A percentile compares a stretch with the other conserved stretches of the same genome.
These are phyloP conservation scores for Anorthoa munda DNA, from an alignment of 2,888 invertebrate genomes.

Conservation along the genomic window DNA sequence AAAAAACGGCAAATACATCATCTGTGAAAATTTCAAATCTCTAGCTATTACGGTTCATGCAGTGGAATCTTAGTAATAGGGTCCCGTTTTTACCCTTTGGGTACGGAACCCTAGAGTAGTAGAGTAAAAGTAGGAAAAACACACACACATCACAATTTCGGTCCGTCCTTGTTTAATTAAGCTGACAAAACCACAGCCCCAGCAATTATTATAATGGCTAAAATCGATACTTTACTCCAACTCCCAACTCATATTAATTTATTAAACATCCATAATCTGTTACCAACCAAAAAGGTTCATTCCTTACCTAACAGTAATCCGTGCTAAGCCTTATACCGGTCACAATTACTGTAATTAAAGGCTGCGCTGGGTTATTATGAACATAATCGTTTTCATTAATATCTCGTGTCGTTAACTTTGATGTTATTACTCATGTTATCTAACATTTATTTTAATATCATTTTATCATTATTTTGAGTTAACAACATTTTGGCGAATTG, in stretches of 20 bases:
- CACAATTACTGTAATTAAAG: conserved; percentile 5
- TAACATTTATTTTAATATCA: no score
- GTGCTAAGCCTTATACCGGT: background rate
- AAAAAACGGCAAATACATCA: no score
- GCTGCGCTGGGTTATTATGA: background rate
- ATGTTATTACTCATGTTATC: no score
- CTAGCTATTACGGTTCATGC: no score
- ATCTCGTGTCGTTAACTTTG: background rate
- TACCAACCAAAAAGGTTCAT: background rate
- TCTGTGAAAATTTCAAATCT: no score
- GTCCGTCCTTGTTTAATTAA: background rate
- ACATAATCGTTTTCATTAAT: background rate
- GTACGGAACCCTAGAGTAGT: no score
- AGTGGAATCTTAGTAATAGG: no score
- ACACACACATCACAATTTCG: no score
- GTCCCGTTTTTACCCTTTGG: no score
- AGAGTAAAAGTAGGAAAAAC: no score
- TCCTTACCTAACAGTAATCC: background rate
- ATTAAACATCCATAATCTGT: background rate
- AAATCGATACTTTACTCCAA: background rate
- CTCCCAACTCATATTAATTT: background rate
- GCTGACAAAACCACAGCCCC: background rate
- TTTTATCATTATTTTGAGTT: no score
- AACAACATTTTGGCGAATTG: no score
- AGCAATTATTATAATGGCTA: background rate